Conservation (phyloP, 2,797 vertebrate species). For the Vireo griseus region DNA sequence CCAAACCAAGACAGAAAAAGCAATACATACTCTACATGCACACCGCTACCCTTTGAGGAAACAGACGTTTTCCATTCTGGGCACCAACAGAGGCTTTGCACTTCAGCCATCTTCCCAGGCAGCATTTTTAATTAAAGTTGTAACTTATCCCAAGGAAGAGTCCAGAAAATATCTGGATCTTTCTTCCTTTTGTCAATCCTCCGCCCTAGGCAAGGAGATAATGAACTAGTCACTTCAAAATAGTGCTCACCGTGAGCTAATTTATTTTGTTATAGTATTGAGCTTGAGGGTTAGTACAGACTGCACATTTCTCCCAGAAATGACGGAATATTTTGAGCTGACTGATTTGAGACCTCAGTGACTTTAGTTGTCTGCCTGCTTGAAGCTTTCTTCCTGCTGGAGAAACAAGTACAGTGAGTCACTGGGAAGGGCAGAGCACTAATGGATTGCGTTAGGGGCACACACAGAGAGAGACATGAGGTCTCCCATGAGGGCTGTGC, state of each 20-base stretch:
- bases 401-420: neutral
- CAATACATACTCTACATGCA: neutral
- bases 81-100: neutral
- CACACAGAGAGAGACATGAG: fast-evolving
- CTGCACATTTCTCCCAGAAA: neutral
- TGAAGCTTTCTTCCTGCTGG: neutral
- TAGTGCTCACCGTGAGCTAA: neutral
- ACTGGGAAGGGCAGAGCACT: neutral
- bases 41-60: neutral
- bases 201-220: conserved; percentile 7
- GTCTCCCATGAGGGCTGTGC: neutral
- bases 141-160: conserved; percentile 1
- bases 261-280: neutral
- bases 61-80: neutral
- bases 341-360: neutral
- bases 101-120: neutral
- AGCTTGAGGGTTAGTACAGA: neutral
- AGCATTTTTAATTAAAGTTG: conserved; percentile 28
- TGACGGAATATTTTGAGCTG: neutral
- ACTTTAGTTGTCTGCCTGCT: neutral
- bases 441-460: neutral
- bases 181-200: neutral
- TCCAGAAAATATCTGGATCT: conserved; percentile 22
- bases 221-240: conserved; percentile 1
- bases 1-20: neutral